phyloP scores from a whole-genome alignment of 1,140 invertebrate genomes.

The Paraescarpia echinospica region DNA sequence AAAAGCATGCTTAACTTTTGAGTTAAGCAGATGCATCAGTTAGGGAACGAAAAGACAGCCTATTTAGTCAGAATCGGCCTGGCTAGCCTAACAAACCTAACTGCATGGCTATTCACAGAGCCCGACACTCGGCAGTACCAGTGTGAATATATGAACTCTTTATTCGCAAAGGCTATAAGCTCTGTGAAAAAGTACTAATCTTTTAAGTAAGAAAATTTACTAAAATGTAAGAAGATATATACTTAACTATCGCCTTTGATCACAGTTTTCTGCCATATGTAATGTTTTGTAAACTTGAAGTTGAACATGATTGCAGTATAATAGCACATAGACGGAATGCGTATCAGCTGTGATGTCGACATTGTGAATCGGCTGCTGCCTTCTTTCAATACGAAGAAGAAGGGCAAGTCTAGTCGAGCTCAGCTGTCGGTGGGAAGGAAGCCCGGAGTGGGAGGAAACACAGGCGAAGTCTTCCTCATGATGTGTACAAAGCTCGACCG shows the following conservation, averaged over 20 bases:
- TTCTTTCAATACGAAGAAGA: slow-evolving; percentile 42
- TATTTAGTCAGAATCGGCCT: too few species aligned
- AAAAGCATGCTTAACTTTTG: too few species aligned
- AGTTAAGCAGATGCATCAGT: too few species aligned
- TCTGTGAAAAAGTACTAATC: too few species aligned
- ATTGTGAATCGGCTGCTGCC: slow-evolving; percentile 41
- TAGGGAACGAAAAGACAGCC: too few species aligned
- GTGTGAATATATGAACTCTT: too few species aligned
- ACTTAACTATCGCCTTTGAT: neutral
- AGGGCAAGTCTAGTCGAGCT: slow-evolving; percentile 34
- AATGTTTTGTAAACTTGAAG: neutral
- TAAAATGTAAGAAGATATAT: too few species aligned
- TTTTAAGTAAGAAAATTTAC: too few species aligned
- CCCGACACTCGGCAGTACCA: too few species aligned
- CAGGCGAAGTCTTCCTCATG: slow-evolving; percentile 41
- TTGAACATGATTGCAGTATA: neutral
- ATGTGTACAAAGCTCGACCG: slow-evolving; percentile 48
- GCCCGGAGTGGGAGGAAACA: slow-evolving; percentile 35
- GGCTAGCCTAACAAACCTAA: too few species aligned
- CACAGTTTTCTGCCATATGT: neutral
- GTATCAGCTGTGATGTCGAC: slow-evolving; percentile 47
- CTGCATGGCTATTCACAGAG: too few species aligned
- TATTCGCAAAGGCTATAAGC: too few species aligned
- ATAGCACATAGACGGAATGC: slow-evolving; percentile 32
- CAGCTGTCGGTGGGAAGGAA: slow-evolving; percentile 46